phyloP scores from a whole-genome alignment of 1,140 invertebrate species.

The Parapsyche elsis region DNA sequence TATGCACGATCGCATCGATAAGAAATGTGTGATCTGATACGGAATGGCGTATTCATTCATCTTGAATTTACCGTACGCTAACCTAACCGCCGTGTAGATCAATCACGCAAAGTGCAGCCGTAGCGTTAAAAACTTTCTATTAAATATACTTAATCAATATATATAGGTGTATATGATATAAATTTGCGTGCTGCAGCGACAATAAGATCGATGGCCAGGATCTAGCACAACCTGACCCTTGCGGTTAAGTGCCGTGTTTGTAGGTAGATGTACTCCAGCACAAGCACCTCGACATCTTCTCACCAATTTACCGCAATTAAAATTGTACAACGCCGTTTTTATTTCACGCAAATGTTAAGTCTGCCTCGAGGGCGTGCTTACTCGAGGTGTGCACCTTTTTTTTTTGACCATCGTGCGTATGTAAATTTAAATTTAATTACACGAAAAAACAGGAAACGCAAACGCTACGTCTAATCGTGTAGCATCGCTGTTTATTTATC shows the following conservation, averaged over 20 bases:
- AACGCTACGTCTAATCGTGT: too few relatives aligned
- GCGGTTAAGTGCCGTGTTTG: slow-evolving; percentile 2
- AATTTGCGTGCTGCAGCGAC: slow-evolving; percentile 31
- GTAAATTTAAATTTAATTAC: slow-evolving; percentile 16
- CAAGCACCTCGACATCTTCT: background rate
- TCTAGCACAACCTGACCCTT: slow-evolving; percentile 9
- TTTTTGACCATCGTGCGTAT: background rate
- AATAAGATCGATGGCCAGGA: slow-evolving; percentile 35
- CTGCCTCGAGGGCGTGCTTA: background rate
- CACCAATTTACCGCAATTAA: background rate
- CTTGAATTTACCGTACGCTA: slow-evolving; percentile 39
- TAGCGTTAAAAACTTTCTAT: slow-evolving; percentile 38
- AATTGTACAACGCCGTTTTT: background rate
- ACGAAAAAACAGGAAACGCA: background rate
- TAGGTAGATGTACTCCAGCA: too few relatives aligned
- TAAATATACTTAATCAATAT: slow-evolving; percentile 9
- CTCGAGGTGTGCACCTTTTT: too few relatives aligned
- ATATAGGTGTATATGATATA: background rate
- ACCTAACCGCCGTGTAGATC: slow-evolving; percentile 35
- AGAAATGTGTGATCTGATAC: slow-evolving; percentile 32
- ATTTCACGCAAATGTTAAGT: background rate
- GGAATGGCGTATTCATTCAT: slow-evolving; percentile 41
- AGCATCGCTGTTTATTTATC: background rate
- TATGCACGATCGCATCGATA: background rate
- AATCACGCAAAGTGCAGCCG: slow-evolving; percentile 41